A percentile compares a stretch with the other conserved stretches of the same genome.
These are phyloP conservation scores for Lordiphosa stackelbergi DNA, from an alignment of 1,140 invertebrate species.

Conservation along the genomic window DNA sequence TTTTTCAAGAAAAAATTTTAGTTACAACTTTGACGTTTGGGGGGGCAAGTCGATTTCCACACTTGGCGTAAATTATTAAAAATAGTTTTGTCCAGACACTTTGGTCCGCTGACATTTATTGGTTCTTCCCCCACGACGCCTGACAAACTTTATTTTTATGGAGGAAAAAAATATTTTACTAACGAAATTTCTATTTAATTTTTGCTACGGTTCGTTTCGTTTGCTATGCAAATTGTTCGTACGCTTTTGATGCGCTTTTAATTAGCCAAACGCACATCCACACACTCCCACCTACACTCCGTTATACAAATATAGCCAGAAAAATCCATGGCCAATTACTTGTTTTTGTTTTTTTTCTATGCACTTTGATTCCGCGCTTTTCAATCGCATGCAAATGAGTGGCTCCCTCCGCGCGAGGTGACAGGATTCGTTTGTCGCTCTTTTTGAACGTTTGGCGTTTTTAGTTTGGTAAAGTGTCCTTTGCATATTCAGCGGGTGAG, in stretches of 20 bases:
- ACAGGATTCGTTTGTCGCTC: slow-evolving; percentile 15
- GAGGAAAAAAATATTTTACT: neutral
- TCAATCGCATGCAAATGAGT: slow-evolving; percentile 48
- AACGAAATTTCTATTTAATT: slow-evolving; percentile 38
- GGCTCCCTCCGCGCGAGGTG: slow-evolving; percentile 22
- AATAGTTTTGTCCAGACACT: slow-evolving; percentile 44
- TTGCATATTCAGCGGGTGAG: slow-evolving; percentile 36
- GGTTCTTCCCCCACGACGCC: slow-evolving; percentile 7
- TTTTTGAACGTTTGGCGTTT: slow-evolving; percentile 39
- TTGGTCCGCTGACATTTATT: slow-evolving; percentile 41
- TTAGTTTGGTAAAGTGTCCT: slow-evolving; percentile 53
- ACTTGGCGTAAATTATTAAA: slow-evolving; percentile 42
- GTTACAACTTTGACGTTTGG: too few relatives aligned
- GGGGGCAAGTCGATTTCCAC: slow-evolving; percentile 17
- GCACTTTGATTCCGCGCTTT: slow-evolving; percentile 40
- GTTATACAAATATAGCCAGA: slow-evolving; percentile 4
- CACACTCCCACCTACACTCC: neutral
- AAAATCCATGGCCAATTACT: slow-evolving; percentile 46
- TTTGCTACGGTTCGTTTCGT: slow-evolving; percentile 48
- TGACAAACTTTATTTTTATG: slow-evolving; percentile 4
- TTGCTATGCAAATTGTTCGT: slow-evolving; percentile 46
- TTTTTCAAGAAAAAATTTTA: too few relatives aligned
- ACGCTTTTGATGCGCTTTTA: slow-evolving; percentile 48
- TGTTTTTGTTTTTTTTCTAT: slow-evolving; percentile 43
- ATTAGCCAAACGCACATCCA: slow-evolving; percentile 23